Percentiles rank a stretch among this genome's conserved stretches.
phyloP scores from a whole-genome alignment of 1,140 invertebrate genomes.

The Rhopalosiphum maidis region DNA sequence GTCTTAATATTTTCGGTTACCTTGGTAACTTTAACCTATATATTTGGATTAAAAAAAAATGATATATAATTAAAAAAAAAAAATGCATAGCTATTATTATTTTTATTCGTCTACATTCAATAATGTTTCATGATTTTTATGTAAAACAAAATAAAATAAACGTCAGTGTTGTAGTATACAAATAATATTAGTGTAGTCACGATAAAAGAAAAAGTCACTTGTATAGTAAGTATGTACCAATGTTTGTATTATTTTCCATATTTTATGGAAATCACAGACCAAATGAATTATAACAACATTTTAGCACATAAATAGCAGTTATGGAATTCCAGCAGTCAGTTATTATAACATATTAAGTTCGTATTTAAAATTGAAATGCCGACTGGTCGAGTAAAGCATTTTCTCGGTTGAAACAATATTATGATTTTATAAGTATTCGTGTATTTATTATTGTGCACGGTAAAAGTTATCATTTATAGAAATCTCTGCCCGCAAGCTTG shows the following conservation, averaged over 20 bases:
- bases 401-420: not conserved
- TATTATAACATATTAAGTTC: not conserved
- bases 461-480: conserved; percentile 1
- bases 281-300: not conserved
- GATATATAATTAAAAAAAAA: not conserved
- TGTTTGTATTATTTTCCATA: not conserved
- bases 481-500: not conserved
- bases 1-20: not conserved
- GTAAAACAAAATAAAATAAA: not conserved
- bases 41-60: not conserved
- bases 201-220: not conserved
- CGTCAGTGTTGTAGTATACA: not conserved
- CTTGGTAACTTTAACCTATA: not conserved
- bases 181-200: not conserved
- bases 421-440: not conserved
- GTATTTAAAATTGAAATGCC: not conserved
- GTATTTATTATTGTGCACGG: not conserved
- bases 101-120: not conserved
- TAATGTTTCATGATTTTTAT: not conserved
- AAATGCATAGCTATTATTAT: not conserved
- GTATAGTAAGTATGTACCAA: not conserved
- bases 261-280: not conserved
- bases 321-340: not conserved
- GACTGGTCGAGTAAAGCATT: not conserved
- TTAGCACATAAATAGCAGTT: not conserved